Base-by-base conservation (phyloP, 1,140 invertebrate species). In the Telenomus remus region DNA sequence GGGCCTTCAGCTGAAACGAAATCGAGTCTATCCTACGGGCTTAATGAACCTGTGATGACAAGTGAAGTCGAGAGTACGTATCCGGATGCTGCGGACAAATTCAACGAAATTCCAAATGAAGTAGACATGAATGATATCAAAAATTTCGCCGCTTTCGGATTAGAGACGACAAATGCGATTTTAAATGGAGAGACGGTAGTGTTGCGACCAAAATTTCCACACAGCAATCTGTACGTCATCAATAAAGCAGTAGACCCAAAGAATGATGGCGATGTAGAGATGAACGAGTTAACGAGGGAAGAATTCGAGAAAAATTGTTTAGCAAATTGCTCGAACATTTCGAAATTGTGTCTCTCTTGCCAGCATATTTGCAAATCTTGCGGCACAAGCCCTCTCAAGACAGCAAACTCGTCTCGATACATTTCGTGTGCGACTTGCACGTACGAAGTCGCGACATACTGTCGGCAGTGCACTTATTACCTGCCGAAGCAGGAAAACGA, bases 191-290 rank as follows among this genome's bases (percentile, higher is more conserved):
- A 89, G 35, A 87, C 86, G 0, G 81, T 89, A 3, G 80, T 87
- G 13, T 48, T 88, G 0, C 37, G 84, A 10, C 85, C 82, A 59
- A 89, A 88, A 12, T 85, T 87, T 6, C 87, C 86, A 0, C 87
- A 89, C 57, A 87, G 86, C n/a, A 88, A 89, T 75, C 55, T 87
- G 1, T 89, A 87, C 43, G 85, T 87, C 0, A 88, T 88, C 11
- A 89, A 88, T 47, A 89, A 89, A 68, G 86, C 87, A 0, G 79
- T 81, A 0, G 85, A 87, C 5, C 86, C 87, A 44, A 80, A 65
- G 47, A 81, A 69, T 34, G 82, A 60, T 5, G 80, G 64, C 1
- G 80, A 84, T 4, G 84, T 84, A 1, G 82, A 84, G 0, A 54
- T 57, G 0, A 69, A 15, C 4, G 78, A 80, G 0, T 4, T 56